Evolutionary conservation across 64 coral and sea anemone genomes (phyloP), one percentile per base, ranked within the genome.

Genomic region (Acropora tenuis): DNA sequence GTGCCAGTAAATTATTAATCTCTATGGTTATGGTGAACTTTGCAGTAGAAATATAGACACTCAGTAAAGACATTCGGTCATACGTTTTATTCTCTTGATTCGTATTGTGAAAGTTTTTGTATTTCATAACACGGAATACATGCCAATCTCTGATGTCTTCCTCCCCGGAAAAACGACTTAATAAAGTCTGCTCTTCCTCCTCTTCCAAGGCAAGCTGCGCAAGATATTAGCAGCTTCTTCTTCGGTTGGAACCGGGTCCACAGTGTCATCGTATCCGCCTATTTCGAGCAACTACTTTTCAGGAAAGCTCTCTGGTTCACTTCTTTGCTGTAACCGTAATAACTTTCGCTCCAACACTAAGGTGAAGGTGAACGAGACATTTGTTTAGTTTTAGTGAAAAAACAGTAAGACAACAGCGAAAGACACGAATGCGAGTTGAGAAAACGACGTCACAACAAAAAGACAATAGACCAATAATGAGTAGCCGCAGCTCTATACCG

Each of bases 221-320:
- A 2, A 73, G 16, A 19, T 75, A 88, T 1, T 2, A 46, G 71
- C 86, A 30, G 65, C 71, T 46, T 88, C 86, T 75, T 88, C 68
- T 75, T 88, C 86, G 47, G 67, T 88, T 47, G 86, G 66, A 9
- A 74, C 86, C 11, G 86, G 86, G 10, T 88, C 82, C 5, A 85
- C 4, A 12, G 60, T 47, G 8, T 85, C 82, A 20, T 85, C 82
- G 67, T 85, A 85, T 8, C 8, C 17, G 40, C 1, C 17, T 13
- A 53, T 55, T 55, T 79, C 48, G 48, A 7, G 16, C 3, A 9
- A 50, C 1, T 48, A 40, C 77, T 1, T 3, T 79, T 8, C 49
- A 55, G 77, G 11, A 2, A 40, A 57, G 48, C 77, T 79, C 12
- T 79, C 77, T 8, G 13, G 3, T 4, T 79, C 49, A 47, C 76